Conservation (phyloP, 2,797 vertebrate species). For the Sebastes flavidus region DNA sequence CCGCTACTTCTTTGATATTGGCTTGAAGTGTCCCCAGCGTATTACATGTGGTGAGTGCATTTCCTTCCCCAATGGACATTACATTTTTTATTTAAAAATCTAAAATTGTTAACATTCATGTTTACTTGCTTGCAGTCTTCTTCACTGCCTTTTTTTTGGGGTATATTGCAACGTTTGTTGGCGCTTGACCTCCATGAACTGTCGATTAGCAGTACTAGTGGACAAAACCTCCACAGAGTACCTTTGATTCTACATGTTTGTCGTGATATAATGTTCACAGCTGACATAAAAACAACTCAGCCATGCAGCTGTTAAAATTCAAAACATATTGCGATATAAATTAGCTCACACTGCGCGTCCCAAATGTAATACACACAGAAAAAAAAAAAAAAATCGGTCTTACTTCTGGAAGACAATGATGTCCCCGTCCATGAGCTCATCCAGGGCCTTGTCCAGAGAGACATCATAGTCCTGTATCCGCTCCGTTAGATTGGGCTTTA, state of each 20-base stretch:
- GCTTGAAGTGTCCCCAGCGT: too few relatives aligned
- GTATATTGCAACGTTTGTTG: not conserved
- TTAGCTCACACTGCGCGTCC: not conserved
- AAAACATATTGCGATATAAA: not conserved
- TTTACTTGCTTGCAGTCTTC: not conserved
- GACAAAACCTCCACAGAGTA: not conserved
- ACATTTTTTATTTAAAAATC: too few relatives aligned
- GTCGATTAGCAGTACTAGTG: not conserved
- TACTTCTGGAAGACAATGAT: slow-evolving; percentile 99
- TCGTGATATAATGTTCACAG: not conserved
- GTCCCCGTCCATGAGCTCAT: slow-evolving; percentile 99
- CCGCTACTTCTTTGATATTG: too few relatives aligned
- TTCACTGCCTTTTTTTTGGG: too few relatives aligned
- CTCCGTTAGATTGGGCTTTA: slow-evolving; percentile 99
- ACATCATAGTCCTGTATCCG: slow-evolving; percentile 99
- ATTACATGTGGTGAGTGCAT: not conserved
- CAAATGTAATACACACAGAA: not conserved
- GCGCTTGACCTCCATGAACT: not conserved
- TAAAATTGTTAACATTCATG: too few relatives aligned
- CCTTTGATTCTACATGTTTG: not conserved
- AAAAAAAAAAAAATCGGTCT: slow-evolving; percentile 43
- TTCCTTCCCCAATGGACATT: not conserved
- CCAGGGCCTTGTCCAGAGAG: slow-evolving; percentile 99
- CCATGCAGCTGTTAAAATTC: not conserved
- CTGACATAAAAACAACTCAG: not conserved